A percentile compares a stretch with the other conserved stretches of the same genome.
These are phyloP conservation scores for Naja naja DNA, from an alignment of 2,113 vertebrate species.

Conservation along the genomic window DNA sequence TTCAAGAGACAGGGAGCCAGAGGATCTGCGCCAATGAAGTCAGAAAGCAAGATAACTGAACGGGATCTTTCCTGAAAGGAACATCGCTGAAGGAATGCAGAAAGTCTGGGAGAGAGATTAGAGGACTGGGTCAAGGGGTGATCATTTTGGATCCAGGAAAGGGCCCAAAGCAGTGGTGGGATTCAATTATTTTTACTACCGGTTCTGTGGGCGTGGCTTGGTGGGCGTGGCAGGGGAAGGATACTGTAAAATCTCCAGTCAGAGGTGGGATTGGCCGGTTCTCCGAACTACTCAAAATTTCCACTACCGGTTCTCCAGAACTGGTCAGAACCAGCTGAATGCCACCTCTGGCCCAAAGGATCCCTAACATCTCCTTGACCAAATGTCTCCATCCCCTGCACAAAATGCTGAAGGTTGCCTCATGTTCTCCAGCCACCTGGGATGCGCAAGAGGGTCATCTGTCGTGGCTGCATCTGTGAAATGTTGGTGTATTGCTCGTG, in stretches of 20 bases:
- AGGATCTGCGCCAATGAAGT: background rate
- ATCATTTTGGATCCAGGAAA: background rate
- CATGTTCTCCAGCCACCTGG: background rate
- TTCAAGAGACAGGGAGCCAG: background rate
- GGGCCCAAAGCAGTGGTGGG: too few relatives aligned
- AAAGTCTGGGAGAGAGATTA: background rate
- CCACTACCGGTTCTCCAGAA: too few relatives aligned
- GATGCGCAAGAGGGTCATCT: background rate
- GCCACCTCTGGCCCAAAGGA: too few relatives aligned
- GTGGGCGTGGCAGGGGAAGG: too few relatives aligned
- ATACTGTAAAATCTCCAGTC: too few relatives aligned
- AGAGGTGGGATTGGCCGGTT: too few relatives aligned
- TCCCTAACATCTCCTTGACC: background rate
- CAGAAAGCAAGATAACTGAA: background rate
- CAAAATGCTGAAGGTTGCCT: background rate
- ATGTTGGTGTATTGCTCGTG: background rate
- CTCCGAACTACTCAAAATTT: too few relatives aligned
- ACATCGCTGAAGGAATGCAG: background rate
- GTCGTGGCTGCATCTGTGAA: background rate
- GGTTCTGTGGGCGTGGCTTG: too few relatives aligned
- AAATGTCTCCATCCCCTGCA: background rate
- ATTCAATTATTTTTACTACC: too few relatives aligned
- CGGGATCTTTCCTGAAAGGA: background rate
- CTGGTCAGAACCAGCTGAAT: too few relatives aligned
- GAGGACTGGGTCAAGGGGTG: background rate